Conservation (phyloP, 2,888 invertebrate genomes). For the Netelia inedita region DNA sequence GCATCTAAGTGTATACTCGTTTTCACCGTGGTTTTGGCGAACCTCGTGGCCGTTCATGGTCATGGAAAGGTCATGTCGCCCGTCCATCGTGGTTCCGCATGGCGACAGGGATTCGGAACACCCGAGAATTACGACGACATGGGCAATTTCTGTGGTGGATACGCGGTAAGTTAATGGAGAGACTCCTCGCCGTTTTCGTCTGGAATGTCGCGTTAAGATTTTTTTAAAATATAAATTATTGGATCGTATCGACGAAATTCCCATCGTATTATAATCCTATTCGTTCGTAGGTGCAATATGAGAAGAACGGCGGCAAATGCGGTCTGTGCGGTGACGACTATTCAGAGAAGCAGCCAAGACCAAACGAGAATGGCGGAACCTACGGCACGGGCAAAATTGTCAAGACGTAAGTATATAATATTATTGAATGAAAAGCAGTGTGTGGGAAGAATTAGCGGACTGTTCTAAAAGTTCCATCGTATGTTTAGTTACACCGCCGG, state of each 20-base stretch:
- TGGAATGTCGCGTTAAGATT: background rate
- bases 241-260: background rate
- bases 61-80: constrained; percentile 70
- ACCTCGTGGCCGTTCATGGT: constrained; percentile 42
- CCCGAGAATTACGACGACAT: constrained; percentile 67
- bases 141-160: constrained; percentile 69
- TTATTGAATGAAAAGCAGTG: background rate
- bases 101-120: constrained; percentile 66
- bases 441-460: background rate
- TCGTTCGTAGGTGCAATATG: constrained; percentile 83
- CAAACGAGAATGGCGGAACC: constrained; percentile 86
- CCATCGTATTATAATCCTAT: background rate
- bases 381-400: constrained; percentile 86
- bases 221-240: too few relatives aligned
- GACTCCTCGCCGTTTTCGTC: background rate
- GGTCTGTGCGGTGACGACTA: constrained; percentile 87
- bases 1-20: constrained; percentile 33
- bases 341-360: constrained; percentile 83
- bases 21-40: constrained; percentile 33
- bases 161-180: constrained; percentile 21
- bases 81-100: constrained; percentile 69
- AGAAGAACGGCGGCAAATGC: constrained; percentile 85
- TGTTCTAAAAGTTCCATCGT: background rate
- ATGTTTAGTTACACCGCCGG: constrained; percentile 79
- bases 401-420: constrained; percentile 77